Evolutionary conservation across 2,113 vertebrate species (phyloP).

Genomic region (Centrocercus urophasianus): DNA sequence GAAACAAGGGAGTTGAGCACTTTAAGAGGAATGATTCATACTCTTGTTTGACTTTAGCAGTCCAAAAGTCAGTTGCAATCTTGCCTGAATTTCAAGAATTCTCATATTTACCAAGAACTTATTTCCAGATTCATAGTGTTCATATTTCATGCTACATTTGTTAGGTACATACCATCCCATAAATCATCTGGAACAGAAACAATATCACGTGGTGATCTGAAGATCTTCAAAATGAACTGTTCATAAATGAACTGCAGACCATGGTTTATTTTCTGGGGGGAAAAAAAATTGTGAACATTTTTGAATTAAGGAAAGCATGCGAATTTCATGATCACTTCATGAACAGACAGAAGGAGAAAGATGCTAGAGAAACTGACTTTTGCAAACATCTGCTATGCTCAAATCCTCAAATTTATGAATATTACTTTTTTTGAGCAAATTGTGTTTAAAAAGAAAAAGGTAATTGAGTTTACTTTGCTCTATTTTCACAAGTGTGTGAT

Average conservation of each 20-base stretch:
- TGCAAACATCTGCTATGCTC: not conserved
- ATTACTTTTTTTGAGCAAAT: not conserved
- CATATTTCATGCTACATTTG: conserved; percentile 22
- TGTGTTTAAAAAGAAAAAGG: not conserved
- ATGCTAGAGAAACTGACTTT: not conserved
- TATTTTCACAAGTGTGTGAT: conserved; percentile 20
- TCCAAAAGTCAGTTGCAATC: not conserved
- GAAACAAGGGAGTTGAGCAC: not conserved
- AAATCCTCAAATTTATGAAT: not conserved
- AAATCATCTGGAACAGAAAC: conserved; percentile 52
- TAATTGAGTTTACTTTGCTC: not conserved
- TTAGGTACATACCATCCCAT: conserved; percentile 8
- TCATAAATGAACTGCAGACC: conserved; percentile 23
- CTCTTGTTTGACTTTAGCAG: not conserved
- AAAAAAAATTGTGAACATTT: not conserved
- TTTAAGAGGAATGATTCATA: not conserved
- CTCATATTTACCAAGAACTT: not conserved
- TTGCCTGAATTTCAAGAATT: not conserved
- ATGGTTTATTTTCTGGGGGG: not conserved
- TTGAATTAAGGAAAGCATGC: not conserved
- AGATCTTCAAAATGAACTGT: conserved; percentile 11
- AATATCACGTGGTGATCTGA: not conserved
- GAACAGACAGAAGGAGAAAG: not conserved
- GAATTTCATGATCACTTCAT: not conserved
- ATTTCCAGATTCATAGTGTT: not conserved